Evolutionary conservation across 2,113 vertebrate species (phyloP).

Genomic region (Bos taurus): DNA sequence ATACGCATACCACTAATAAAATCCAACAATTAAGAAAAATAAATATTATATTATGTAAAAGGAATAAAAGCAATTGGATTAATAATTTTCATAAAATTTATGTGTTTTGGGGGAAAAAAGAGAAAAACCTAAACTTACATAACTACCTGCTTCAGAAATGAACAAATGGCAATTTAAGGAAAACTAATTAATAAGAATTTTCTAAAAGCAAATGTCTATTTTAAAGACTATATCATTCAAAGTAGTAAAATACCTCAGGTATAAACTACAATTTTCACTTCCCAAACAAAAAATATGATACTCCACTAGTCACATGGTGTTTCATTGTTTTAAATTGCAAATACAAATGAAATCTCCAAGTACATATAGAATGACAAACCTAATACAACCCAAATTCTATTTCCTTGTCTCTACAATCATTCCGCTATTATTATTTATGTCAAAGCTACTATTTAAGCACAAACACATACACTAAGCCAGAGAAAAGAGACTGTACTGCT

Average conservation of each 20-base stretch:
- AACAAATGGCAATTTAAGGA: neutral
- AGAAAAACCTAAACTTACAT: neutral
- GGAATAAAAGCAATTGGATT: neutral
- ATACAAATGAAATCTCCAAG: neutral
- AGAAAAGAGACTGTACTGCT: neutral
- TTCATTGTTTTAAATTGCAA: neutral
- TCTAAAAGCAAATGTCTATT: slow-evolving; percentile 2
- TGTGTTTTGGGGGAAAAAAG: neutral
- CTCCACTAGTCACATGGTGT: neutral
- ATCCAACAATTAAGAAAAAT: slow-evolving; percentile 4
- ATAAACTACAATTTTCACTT: neutral
- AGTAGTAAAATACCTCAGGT: neutral
- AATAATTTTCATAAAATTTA: neutral
- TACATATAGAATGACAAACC: neutral
- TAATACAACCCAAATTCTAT: neutral
- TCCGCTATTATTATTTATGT: neutral
- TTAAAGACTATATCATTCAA: neutral
- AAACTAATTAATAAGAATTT: neutral
- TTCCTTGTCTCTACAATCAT: neutral
- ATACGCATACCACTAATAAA: neutral
- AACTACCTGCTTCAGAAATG: neutral
- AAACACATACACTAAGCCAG: neutral
- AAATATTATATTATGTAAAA: neutral
- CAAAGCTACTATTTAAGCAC: neutral
- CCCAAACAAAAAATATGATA: neutral